Percentiles rank a stretch among this genome's conserved stretches.
Evolutionary conservation across 2,888 invertebrate genomes (phyloP).

Genomic region (Hydrotaea cyrtoneurina): DNA sequence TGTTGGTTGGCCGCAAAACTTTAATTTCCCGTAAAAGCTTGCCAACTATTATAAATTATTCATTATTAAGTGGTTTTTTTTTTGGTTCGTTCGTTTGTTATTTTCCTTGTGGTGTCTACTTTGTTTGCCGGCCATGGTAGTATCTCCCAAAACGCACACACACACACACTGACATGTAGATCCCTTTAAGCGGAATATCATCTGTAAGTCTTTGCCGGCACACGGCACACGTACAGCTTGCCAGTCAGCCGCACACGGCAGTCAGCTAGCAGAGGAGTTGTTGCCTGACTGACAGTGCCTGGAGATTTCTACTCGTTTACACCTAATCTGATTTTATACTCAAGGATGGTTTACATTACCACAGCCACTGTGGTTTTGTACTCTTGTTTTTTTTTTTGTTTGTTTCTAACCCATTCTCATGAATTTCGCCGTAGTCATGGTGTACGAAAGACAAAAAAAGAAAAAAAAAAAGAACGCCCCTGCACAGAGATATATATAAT

Average conservation of each 20-base stretch:
- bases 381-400: not conserved
- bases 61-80: constrained; percentile 75
- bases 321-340: constrained; percentile 79
- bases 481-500: not conserved
- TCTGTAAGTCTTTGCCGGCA: constrained; percentile 43
- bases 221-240: constrained; percentile 16
- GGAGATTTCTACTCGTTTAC: constrained; percentile 75
- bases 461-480: not conserved
- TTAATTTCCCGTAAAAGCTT: constrained; percentile 78
- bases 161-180: constrained; percentile 57
- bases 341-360: constrained; percentile 62
- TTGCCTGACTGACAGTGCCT: constrained; percentile 60
- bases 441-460: too few species aligned
- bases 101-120: constrained; percentile 13
- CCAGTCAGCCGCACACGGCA: constrained; percentile 32
- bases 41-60: constrained; percentile 77
- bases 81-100: constrained; percentile 33
- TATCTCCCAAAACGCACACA: not conserved
- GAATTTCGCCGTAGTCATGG: constrained; percentile 43
- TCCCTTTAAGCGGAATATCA: constrained; percentile 65
- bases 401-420: constrained; percentile 7
- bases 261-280: constrained; percentile 32
- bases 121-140: constrained; percentile 13
- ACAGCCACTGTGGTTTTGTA: constrained; percentile 71
- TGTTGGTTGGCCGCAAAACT: constrained; percentile 74